Base-by-base conservation (phyloP, 1,140 invertebrate species). In the Bradynema listronoti region DNA sequence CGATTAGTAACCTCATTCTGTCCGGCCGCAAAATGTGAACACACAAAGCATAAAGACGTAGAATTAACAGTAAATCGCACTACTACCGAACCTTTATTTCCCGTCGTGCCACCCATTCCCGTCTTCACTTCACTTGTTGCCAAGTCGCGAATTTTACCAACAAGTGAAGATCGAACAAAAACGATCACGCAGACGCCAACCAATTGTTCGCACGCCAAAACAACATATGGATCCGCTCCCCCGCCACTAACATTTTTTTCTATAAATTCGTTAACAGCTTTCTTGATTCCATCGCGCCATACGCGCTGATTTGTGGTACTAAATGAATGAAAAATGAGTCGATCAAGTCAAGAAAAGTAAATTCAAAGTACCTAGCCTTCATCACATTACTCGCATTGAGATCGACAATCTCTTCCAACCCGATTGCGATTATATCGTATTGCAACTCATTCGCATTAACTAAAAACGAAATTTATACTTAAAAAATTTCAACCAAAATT, bases 381-480 rank as follows among this genome's bases (percentile, higher is more conserved):
- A 98, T 87, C 66, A 99, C 98, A 79, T 98, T 99, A 57, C 88
- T 88, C 3, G 95, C 94, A 84, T 94, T 98, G 45, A 99, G 82
- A 82, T 99, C 94, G 7, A 99, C 93, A 68, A 99, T 97, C 84
- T 99, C 95, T 81, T 99, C 89, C 82, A 99, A 96, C 19, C 94
- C 95, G 77, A 99, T 90, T 2, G 90, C 91, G 83, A 87, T 96
- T 55, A 99, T 88, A 58, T 78, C 78, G 32, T 59, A 66, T 36
- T 65, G 27, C 19, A 65, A 27, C 7, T 36, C 7, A 29, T 56
- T 66, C 68, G 55, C 51, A 29, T 62, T 63, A 41, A 61, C 61
- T 54, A 62, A 53, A 61, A 60, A 52, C 56, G 56, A n/a, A n/a
- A n/a, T n/a, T n/a, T n/a, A n/a, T n/a, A n/a, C n/a, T n/a, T n/a